These are phyloP conservation scores for Danio albolineatus DNA, from an alignment of 2,797 vertebrate genomes.

Conservation along the genomic window DNA sequence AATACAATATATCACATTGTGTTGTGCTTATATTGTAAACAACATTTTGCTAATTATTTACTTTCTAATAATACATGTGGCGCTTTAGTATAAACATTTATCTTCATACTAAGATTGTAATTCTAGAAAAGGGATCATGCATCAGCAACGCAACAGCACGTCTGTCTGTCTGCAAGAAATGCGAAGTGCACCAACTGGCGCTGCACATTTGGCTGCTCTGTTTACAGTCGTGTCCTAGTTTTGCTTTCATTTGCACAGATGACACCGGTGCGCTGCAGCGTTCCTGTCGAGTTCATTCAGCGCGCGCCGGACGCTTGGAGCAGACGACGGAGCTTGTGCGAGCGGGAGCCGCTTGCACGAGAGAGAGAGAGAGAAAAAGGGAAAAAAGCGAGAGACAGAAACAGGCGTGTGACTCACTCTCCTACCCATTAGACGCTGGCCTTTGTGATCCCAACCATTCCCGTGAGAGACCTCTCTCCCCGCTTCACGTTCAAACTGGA, in stretches of 20 bases:
- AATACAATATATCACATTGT: too few species aligned
- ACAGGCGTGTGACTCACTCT: conserved; percentile 62
- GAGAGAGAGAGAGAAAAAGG: conserved; percentile 43
- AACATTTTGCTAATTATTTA: too few species aligned
- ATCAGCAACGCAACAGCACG: not conserved
- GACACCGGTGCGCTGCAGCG: conserved; percentile 11
- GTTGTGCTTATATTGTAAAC: too few species aligned
- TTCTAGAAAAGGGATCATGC: not conserved
- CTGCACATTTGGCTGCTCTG: conserved; percentile 3
- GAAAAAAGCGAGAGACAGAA: conserved; percentile 45
- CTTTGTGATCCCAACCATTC: conserved; percentile 60
- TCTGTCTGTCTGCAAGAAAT: conserved; percentile 19
- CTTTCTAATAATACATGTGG: too few species aligned
- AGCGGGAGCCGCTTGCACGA: conserved; percentile 11
- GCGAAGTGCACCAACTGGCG: not conserved
- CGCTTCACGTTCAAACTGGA: conserved; percentile 47
- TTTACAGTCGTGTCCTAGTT: conserved; percentile 30
- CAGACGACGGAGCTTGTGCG: conserved; percentile 36
- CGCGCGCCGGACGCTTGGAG: conserved; percentile 24
- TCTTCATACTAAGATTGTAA: not conserved
- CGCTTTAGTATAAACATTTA: not conserved
- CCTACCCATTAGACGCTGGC: conserved; percentile 58
- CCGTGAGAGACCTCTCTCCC: conserved; percentile 55
- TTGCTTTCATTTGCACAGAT: conserved; percentile 45
- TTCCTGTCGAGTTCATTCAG: conserved; percentile 33